phyloP scores from a whole-genome alignment of 2,888 invertebrate genomes.

The Drosophila quasianomalipes region DNA sequence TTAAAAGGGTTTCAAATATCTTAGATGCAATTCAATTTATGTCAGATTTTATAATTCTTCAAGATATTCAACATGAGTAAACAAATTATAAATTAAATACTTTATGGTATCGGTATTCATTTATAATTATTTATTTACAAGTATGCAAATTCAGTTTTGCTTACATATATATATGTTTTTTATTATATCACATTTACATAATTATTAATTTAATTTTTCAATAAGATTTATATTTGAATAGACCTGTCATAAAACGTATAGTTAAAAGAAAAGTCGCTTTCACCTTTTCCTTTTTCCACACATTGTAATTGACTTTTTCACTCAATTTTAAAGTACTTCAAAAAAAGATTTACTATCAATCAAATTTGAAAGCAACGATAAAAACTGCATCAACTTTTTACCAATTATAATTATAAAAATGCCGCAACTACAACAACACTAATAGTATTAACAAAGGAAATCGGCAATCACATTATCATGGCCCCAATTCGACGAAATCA shows the following conservation, averaged over 20 bases:
- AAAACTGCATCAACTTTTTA: constrained; percentile 5
- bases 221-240: neutral
- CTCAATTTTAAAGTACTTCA: neutral
- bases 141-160: neutral
- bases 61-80: neutral
- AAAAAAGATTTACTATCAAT: neutral
- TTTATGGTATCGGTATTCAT: neutral
- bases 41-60: neutral
- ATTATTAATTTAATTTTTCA: neutral
- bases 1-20: neutral
- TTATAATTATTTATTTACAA: neutral
- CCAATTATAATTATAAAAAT: constrained; percentile 43
- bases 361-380: neutral
- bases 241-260: neutral
- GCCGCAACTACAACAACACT: neutral
- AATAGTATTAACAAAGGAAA: neutral
- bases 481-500: constrained; percentile 15
- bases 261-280: neutral
- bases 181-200: neutral
- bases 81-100: neutral
- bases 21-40: constrained; percentile 6
- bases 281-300: neutral
- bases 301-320: neutral
- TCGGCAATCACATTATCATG: constrained; percentile 25
- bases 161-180: neutral